Evolutionary conservation across 1,140 invertebrate genomes (phyloP).

Genomic region (Propsilocerus akamusi): DNA sequence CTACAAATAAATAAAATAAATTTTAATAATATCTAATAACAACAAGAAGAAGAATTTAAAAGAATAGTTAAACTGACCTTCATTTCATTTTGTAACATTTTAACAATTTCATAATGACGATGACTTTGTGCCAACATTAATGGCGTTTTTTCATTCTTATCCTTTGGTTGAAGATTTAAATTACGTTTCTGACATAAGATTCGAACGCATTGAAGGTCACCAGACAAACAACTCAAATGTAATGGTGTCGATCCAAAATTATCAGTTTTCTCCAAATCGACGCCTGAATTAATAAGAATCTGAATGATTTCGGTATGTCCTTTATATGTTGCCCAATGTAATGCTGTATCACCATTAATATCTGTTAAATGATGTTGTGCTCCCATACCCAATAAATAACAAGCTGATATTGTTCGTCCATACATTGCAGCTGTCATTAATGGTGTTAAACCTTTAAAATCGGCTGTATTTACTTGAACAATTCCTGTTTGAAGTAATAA

Average conservation of each 20-base stretch:
- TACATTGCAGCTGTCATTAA: conserved; percentile 87
- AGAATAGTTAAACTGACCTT: too few species aligned
- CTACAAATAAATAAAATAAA: too few species aligned
- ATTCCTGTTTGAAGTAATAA: conserved; percentile 56
- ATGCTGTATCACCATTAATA: conserved; percentile 78
- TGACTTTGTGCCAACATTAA: conserved; percentile 73
- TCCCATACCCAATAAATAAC: conserved; percentile 73
- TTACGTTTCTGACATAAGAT: conserved; percentile 68
- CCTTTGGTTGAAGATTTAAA: conserved; percentile 55
- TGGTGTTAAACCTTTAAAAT: conserved; percentile 79
- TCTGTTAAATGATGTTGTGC: conserved; percentile 68
- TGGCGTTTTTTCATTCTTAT: conserved; percentile 84
- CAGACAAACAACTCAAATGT: conserved; percentile 82
- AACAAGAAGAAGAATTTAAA: too few species aligned
- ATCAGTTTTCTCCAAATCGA: conserved; percentile 72
- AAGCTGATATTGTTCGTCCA: conserved; percentile 71
- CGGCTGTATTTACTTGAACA: conserved; percentile 70
- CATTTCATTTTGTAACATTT: conserved; percentile 58
- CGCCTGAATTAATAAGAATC: conserved; percentile 76
- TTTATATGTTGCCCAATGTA: conserved; percentile 89
- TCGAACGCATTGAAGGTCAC: conserved; percentile 61
- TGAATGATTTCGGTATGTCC: conserved; percentile 74
- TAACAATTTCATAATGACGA: conserved; percentile 64
- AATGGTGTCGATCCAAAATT: conserved; percentile 83
- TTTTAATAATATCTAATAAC: too few species aligned